A percentile compares a stretch with the other conserved stretches of the same genome.
These are phyloP conservation scores for Urechis unicinctus DNA, from an alignment of 2,888 invertebrate species.

Conservation along the genomic window DNA sequence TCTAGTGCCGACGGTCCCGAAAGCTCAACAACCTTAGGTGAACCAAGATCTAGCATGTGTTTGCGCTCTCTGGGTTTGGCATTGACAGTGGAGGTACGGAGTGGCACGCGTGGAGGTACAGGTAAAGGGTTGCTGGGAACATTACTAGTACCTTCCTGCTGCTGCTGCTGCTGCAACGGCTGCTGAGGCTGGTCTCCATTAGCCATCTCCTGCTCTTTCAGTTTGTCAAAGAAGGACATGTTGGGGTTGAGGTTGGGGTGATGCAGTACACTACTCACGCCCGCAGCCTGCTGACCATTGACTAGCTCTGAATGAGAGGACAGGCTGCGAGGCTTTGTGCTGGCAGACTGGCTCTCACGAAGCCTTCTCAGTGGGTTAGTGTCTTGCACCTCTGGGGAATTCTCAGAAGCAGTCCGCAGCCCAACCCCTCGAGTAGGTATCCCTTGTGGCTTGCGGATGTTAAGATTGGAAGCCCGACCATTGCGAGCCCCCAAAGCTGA, in stretches of 20 bases:
- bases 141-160: slow-evolving; percentile 13
- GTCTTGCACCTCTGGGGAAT: background rate
- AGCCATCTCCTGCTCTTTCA: slow-evolving; percentile 15
- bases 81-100: slow-evolving; percentile 56
- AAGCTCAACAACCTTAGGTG: no score
- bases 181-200: background rate
- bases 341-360: slow-evolving; percentile 36
- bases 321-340: background rate
- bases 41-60: slow-evolving; percentile 63
- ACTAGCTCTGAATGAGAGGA: background rate
- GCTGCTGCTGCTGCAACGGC: no score
- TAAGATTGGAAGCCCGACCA: slow-evolving; percentile 23
- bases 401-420: background rate
- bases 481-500: no score
- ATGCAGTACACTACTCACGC: background rate
- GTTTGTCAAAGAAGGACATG: slow-evolving; percentile 16
- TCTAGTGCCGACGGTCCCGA: no score
- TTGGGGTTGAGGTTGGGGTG: slow-evolving; percentile 12
- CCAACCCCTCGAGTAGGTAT: slow-evolving; percentile 20
- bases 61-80: slow-evolving; percentile 69
- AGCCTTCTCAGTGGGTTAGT: slow-evolving; percentile 52
- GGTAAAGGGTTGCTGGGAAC: slow-evolving; percentile 59
- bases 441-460: slow-evolving; percentile 40
- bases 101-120: slow-evolving; percentile 70
- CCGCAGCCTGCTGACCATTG: slow-evolving; percentile 7